A percentile compares a stretch with the other conserved stretches of the same genome.
Conservation (phyloP, 2,797 vertebrate species). For the Hoplostethus atlanticus region DNA sequence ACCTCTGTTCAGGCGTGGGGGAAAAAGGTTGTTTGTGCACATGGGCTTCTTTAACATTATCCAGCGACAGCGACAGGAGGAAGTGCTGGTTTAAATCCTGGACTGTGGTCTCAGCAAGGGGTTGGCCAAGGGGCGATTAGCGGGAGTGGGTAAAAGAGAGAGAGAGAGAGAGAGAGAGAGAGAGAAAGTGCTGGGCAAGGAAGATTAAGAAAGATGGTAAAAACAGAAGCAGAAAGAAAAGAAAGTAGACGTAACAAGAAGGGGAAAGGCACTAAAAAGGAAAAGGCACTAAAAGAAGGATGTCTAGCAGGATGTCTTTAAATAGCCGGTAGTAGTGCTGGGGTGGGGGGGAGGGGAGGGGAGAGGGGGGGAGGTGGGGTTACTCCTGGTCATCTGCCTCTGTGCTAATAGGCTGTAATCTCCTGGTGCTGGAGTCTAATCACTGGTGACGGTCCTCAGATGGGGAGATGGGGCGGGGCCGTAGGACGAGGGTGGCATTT, state of each 20-base stretch:
- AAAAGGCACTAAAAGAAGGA: not conserved
- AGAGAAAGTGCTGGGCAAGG: not conserved
- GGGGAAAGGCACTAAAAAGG: too few relatives aligned
- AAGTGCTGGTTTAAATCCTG: conserved; percentile 29
- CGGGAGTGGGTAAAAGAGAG: not conserved
- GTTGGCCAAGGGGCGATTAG: conserved; percentile 2
- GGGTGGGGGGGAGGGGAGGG: too few relatives aligned
- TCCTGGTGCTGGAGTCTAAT: conserved; percentile 73
- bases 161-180: not conserved
- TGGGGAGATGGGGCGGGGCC: conserved; percentile 75
- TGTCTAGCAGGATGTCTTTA: conserved; percentile 47
- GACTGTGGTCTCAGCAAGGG: conserved; percentile 5
- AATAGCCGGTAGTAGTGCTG: conserved; percentile 45
- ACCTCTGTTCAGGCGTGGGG: not conserved
- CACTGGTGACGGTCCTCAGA: conserved; percentile 74
- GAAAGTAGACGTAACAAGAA: not conserved
- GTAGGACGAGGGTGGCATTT: conserved; percentile 48
- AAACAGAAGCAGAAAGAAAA: not conserved
- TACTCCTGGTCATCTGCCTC: conserved; percentile 71
- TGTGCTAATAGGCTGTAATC: conserved; percentile 83
- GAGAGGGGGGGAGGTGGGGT: conserved; percentile 51
- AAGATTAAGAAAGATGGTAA: not conserved
- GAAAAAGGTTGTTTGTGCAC: not conserved
- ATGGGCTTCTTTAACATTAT: not conserved
- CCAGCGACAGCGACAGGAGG: conserved; percentile 16